Base-by-base conservation (phyloP, 2,888 invertebrate species). In the Alloplasta piceator region DNA sequence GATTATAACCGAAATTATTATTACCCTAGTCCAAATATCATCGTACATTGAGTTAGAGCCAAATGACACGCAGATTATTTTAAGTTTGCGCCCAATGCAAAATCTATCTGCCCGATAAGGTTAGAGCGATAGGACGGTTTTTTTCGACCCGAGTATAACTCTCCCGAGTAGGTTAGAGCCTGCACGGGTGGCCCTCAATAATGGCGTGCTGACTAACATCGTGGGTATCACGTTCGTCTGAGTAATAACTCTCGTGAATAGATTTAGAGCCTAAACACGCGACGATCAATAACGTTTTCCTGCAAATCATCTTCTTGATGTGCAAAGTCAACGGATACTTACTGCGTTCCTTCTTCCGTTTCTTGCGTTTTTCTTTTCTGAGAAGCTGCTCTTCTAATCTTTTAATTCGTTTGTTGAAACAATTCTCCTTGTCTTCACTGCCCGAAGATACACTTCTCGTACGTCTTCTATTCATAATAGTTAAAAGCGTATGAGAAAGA, bases 171-270 rank as follows among this genome's bases (percentile, higher is more conserved):
- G 50, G 64, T 50, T 64, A 64, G 64, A 64, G 38, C 50, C 50
- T 64, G 39, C 38, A 64, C 64, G 50, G 38, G n/a, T 64, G 64
- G 38, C 64, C 36, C 10, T 14, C 39, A 16, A 12, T 61, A 61
- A 14, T 39, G 4, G 52, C 39, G 38, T 64, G 12, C n/a, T 12
- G 12, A 50, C n/a, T 46, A 39, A 12, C 39, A 0, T 5, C 16
- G 5, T 10, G 16, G 16, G 9, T 39, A 5, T 16, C 10, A 26
- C 10, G 2, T 64, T n/a, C 48, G 48, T 46, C 5, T 10, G 48
- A 46, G 64, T 64, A 46, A 46, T n/a, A 64, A 46, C 36, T 46
- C n/a, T 9, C 64, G 64, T 64, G 64, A 64, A 36, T n/a, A 48
- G 64, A 12, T 36, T 36, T 64, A 64, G 36, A 26, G 48, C 64